Evolutionary conservation across 2,113 vertebrate genomes (phyloP).

Genomic region (Peromyscus leucopus): DNA sequence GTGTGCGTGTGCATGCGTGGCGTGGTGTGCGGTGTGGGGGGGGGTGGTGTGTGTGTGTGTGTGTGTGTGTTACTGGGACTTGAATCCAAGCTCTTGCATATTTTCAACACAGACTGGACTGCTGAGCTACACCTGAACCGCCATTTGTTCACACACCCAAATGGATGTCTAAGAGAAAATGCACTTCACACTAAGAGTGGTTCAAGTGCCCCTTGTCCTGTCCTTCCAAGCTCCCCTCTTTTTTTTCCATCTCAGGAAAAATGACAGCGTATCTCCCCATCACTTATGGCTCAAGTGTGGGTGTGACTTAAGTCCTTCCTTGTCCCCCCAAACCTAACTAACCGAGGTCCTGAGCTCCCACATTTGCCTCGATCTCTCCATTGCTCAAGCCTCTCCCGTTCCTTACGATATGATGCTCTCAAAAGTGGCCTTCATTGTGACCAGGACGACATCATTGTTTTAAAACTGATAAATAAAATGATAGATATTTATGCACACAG

Average conservation of each 20-base stretch:
- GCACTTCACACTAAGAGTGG: not conserved
- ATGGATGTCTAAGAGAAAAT: not conserved
- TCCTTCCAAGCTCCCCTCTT: not conserved
- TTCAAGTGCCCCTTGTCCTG: not conserved
- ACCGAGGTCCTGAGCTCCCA: not conserved
- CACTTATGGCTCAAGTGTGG: not conserved
- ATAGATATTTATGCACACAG: not conserved
- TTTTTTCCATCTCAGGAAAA: not conserved
- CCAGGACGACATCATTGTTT: slow-evolving; percentile 5
- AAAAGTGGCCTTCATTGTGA: not conserved
- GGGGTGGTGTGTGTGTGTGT: not conserved
- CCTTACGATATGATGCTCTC: not conserved
- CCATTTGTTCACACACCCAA: not conserved
- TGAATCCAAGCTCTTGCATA: not conserved
- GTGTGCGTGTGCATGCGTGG: no score
- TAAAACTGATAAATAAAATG: not conserved
- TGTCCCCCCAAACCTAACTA: not conserved
- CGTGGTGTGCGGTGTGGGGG: no score
- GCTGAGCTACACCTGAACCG: not conserved
- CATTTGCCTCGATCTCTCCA: not conserved
- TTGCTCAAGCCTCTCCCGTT: not conserved
- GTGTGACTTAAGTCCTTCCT: not conserved
- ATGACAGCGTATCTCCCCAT: not conserved
- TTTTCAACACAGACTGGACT: not conserved
- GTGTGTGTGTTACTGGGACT: not conserved